Percentiles rank a stretch among this genome's conserved stretches.
Conservation (phyloP, 1,140 invertebrate genomes). For the Helicorthomorpha holstii region DNA sequence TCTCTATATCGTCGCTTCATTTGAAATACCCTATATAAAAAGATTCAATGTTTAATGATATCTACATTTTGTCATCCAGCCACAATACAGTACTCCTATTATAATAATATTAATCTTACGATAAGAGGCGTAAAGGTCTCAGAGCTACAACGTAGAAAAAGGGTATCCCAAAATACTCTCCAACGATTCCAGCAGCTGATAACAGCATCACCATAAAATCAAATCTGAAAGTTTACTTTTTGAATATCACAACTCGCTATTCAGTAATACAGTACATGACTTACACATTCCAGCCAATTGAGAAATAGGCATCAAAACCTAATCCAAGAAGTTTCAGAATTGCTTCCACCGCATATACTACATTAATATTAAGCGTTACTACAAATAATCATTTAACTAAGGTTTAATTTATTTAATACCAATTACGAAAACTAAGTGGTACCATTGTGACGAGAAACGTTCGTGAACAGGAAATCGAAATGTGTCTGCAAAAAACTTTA, state of each 20-base stretch:
- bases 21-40: constrained; percentile 32
- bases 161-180: constrained; percentile 42
- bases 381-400: neutral
- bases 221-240: constrained; percentile 26
- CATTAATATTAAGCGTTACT: neutral
- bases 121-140: constrained; percentile 24
- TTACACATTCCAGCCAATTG: constrained; percentile 62
- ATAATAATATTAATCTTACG: constrained; percentile 36
- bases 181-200: constrained; percentile 43
- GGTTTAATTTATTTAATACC: neutral
- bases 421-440: neutral
- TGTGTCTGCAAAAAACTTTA: no score
- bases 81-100: no score
- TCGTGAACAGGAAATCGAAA: no score
- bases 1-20: constrained; percentile 72
- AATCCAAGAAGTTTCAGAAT: constrained; percentile 51
- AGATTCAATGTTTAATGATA: neutral
- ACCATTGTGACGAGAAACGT: neutral
- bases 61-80: neutral
- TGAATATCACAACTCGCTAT: no score
- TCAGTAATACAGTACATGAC: neutral
- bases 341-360: neutral
- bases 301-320: constrained; percentile 50
- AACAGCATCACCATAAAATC: constrained; percentile 55
- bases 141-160: constrained; percentile 57